Evolutionary conservation across 2,888 invertebrate genomes (phyloP).

Genomic region (Chironomus tentans): DNA sequence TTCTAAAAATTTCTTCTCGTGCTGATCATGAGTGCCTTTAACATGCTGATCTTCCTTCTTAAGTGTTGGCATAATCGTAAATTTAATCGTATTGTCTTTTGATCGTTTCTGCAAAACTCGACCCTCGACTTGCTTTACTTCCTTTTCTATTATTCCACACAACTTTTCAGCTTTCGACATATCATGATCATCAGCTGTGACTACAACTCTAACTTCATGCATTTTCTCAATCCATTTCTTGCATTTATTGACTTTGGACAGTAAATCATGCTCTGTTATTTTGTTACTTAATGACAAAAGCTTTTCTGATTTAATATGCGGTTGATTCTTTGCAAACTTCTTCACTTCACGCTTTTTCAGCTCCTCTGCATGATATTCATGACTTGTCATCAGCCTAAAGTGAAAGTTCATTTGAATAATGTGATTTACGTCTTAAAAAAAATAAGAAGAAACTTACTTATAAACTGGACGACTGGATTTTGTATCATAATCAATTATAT

Average conservation of each 20-base stretch:
- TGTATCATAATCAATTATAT: conserved; percentile 55
- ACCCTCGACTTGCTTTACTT: conserved; percentile 29
- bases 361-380: conserved; percentile 57
- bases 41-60: neutral
- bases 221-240: conserved; percentile 36
- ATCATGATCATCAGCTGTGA: conserved; percentile 32
- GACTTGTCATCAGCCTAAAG: conserved; percentile 50
- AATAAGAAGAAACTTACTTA: conserved; percentile 40
- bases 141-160: neutral
- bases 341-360: conserved; percentile 32
- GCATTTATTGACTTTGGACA: conserved; percentile 36
- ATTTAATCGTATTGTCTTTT: conserved; percentile 30
- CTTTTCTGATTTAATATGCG: conserved; percentile 33
- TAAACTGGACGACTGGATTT: conserved; percentile 61
- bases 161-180: conserved; percentile 15
- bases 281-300: conserved; percentile 34
- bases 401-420: conserved; percentile 1
- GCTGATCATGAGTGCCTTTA: neutral
- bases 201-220: conserved; percentile 34
- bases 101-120: conserved; percentile 31
- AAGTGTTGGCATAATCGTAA: conserved; percentile 31
- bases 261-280: conserved; percentile 38
- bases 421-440: neutral
- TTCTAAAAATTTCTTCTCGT: conserved; percentile 12
- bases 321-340: conserved; percentile 28